Percentiles rank a stretch among this genome's conserved stretches.
phyloP scores from a whole-genome alignment of 2,888 invertebrate species.

The Ischnura elegans region DNA sequence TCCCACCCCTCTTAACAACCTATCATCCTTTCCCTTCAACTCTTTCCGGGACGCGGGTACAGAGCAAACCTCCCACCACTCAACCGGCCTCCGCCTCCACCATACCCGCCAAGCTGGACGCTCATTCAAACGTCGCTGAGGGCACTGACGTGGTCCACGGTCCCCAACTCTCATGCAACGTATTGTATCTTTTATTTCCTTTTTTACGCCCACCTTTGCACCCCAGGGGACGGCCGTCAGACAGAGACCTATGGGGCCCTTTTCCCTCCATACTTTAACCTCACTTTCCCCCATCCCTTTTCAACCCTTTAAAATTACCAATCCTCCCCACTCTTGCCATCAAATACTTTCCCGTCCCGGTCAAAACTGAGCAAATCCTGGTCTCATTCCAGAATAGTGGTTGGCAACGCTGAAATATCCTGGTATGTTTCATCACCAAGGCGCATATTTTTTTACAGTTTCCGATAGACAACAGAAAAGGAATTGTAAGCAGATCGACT shows the following conservation, averaged over 20 bases:
- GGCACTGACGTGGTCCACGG: background rate
- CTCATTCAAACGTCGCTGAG: slow-evolving; percentile 36
- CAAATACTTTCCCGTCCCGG: background rate
- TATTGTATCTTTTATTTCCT: background rate
- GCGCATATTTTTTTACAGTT: no score
- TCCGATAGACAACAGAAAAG: no score
- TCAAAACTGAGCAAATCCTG: no score
- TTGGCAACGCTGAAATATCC: no score
- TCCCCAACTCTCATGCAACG: no score
- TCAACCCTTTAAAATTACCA: background rate
- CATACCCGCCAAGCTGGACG: slow-evolving; percentile 28
- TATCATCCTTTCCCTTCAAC: background rate
- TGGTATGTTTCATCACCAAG: no score
- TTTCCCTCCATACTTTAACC: background rate
- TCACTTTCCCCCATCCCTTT: background rate
- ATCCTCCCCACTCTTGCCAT: background rate
- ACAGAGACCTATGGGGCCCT: background rate
- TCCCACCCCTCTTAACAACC: background rate
- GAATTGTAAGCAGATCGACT: no score
- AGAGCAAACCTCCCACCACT: no score
- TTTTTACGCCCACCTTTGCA: background rate
- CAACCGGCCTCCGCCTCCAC: background rate
- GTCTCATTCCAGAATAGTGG: no score
- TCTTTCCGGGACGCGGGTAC: background rate
- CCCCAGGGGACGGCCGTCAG: slow-evolving; percentile 21